Percentiles rank a stretch among this genome's conserved stretches.
Conservation (phyloP, 2,113 vertebrate genomes). For the Abramis brama region DNA sequence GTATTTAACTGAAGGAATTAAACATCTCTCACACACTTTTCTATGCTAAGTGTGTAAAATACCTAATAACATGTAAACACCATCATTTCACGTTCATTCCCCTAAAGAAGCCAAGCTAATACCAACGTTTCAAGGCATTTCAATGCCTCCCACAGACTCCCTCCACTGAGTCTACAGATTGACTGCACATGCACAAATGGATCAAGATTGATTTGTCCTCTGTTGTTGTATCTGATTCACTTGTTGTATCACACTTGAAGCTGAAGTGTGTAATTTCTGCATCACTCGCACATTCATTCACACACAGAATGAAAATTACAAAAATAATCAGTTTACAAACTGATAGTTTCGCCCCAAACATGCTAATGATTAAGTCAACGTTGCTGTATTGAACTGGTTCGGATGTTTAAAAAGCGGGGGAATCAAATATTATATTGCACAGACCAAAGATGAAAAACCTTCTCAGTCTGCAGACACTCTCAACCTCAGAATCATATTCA, state of each 20-base stretch:
- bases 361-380: not conserved
- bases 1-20: constrained; percentile 32
- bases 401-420: not conserved
- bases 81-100: constrained; percentile 10
- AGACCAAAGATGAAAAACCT: not conserved
- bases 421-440: constrained; percentile 1
- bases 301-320: not conserved
- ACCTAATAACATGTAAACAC: constrained; percentile 23
- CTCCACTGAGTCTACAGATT: constrained; percentile 1
- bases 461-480: constrained; percentile 15
- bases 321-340: not conserved
- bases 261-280: constrained; percentile 15
- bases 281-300: not conserved
- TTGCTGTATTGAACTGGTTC: not conserved
- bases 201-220: constrained; percentile 26
- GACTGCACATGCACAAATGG: constrained; percentile 24
- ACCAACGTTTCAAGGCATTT: constrained; percentile 19
- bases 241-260: no score
- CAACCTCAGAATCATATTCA: constrained; percentile 13
- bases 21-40: not conserved
- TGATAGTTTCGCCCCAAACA: not conserved
- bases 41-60: not conserved
- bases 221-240: constrained; percentile 11
- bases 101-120: constrained; percentile 28
- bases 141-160: constrained; percentile 1